Evolutionary conservation across 2,797 vertebrate genomes (phyloP), one percentile per base, ranked within the genome.

Genomic region (Tragopan temminckii): DNA sequence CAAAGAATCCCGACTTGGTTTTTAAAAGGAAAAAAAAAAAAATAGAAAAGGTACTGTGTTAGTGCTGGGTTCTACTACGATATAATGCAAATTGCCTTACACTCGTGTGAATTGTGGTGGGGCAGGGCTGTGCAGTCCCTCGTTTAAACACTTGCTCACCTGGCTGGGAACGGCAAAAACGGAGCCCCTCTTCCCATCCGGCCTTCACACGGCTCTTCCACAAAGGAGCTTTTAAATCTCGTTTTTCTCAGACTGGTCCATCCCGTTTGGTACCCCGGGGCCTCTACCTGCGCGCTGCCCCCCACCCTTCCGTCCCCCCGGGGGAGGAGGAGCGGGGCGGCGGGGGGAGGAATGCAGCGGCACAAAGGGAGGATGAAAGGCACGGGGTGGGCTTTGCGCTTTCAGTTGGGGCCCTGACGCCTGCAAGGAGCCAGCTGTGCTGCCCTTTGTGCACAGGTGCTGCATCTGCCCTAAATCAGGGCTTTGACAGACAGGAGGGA

Each of bases 171-270:
- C 1, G 3, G 52, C 27, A 58, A n/a, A 61, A 63, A 2, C 7
- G 4, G 43, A 50, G 13, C 18, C 38, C 43, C 29, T 24, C 27
- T 25, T 29, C 13, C 42, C 35, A 24, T 33, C 57, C 67, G 25
- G 8, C 27, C 20, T 35, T 42, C 3, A 0, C 6, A 1, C 11
- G 0, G 0, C 0, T 0, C 18, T 82, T 59, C 43, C 43, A 42
- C 2, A 0, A 3, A 0, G 23, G 15, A 4, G 3, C 1, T 27
- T 63, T 48, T 21, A 63, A 35, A 11, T 14, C 50, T 43, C 43
- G 9, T 3, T 1, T 23, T 48, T 52, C 52, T 42, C 27, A 45
- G 24, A 1, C 27, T 45, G 45, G 2, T 11, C 35, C 31, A 7
- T 36, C 33, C n/a, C 42, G 40, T 45, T 38, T 40, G 35, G 16